These are phyloP conservation scores for Plagodis pulveraria DNA, from an alignment of 2,888 invertebrate species.

Conservation along the genomic window DNA sequence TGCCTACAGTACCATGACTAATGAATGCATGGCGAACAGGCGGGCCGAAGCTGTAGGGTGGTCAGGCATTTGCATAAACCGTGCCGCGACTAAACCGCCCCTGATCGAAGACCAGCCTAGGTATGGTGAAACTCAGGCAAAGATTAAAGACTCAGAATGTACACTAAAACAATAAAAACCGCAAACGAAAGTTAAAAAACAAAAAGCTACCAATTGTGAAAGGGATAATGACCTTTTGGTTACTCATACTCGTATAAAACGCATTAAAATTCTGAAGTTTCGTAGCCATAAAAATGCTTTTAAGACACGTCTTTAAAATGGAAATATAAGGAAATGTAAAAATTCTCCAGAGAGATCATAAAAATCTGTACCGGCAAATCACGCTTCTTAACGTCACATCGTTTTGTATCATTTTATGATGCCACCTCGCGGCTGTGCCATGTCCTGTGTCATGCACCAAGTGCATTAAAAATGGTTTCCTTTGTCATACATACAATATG, in stretches of 20 bases:
- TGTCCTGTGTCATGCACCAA: slow-evolving; percentile 50
- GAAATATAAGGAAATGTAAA: slow-evolving; percentile 39
- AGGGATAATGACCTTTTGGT: slow-evolving; percentile 33
- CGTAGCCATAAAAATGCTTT: slow-evolving; percentile 39
- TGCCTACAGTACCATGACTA: slow-evolving; percentile 44
- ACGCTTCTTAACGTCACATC: slow-evolving; percentile 55
- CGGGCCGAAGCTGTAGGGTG: slow-evolving; percentile 53
- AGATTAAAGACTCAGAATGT: slow-evolving; percentile 13
- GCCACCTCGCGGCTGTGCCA: slow-evolving; percentile 36
- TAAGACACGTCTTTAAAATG: slow-evolving; percentile 36
- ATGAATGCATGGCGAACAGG: slow-evolving; percentile 45
- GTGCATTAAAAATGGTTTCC: slow-evolving; percentile 58
- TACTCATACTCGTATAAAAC: slow-evolving; percentile 24
- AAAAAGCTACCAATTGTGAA: slow-evolving; percentile 14
- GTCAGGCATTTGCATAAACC: slow-evolving; percentile 78
- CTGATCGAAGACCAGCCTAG: slow-evolving; percentile 35
- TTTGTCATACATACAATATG: slow-evolving; percentile 63
- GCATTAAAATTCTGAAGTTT: slow-evolving; percentile 31
- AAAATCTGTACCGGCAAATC: slow-evolving; percentile 52
- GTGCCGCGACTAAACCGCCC: slow-evolving; percentile 59
- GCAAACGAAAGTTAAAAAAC: slow-evolving; percentile 10
- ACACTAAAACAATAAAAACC: not conserved
- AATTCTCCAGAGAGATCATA: slow-evolving; percentile 36
- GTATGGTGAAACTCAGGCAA: slow-evolving; percentile 43
- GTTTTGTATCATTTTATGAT: slow-evolving; percentile 51